Percentiles rank a stretch among this genome's conserved stretches.
Conservation (phyloP, 2,888 invertebrate species). For the Stramonita haemastoma region DNA sequence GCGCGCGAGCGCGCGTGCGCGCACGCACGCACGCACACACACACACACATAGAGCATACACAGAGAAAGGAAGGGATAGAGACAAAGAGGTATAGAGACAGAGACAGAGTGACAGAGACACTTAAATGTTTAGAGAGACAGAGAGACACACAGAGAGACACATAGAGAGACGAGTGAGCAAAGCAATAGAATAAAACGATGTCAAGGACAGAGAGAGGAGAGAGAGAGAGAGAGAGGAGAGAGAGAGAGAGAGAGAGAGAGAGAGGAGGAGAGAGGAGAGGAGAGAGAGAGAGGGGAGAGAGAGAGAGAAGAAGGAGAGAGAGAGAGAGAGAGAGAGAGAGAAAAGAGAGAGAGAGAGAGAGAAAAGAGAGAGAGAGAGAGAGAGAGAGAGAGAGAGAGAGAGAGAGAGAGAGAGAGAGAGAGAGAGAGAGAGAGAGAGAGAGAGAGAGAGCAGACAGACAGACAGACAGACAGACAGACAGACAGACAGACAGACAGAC, state of each 20-base stretch:
- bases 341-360: not conserved
- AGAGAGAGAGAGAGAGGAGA: constrained; percentile 1
- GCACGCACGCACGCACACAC: not conserved
- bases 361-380: not conserved
- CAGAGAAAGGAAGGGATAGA: not conserved
- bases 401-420: constrained; percentile 7
- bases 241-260: not conserved
- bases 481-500: not conserved
- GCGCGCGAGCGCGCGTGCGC: not conserved
- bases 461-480: not conserved
- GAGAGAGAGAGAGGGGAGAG: not conserved
- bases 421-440: not conserved
- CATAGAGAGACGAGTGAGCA: not conserved
- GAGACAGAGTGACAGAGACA: not conserved
- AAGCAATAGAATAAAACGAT: too few species aligned
- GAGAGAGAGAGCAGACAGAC: not conserved
- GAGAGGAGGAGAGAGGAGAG: not conserved
- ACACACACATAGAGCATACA: not conserved
- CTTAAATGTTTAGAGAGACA: not conserved
- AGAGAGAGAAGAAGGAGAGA: not conserved
- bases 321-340: constrained; percentile 10
- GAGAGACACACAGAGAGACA: not conserved
- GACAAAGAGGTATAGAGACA: not conserved
- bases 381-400: constrained; percentile 2
- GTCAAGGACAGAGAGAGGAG: not conserved